A percentile compares a stretch with the other conserved stretches of the same genome.
Conservation (phyloP, 2,113 vertebrate genomes). For the Oophaga pumilio region DNA sequence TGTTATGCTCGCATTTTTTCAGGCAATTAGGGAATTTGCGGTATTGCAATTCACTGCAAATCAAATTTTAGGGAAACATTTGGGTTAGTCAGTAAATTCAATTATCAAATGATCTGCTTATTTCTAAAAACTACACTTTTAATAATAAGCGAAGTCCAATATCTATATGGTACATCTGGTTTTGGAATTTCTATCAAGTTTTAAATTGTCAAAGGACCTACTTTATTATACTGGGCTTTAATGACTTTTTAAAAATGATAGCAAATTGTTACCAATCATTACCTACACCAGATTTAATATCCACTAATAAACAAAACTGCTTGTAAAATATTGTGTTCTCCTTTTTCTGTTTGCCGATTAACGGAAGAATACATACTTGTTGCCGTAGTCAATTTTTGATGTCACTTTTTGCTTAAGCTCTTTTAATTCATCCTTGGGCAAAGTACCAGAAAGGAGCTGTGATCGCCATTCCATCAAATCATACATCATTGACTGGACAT, state of each 20-base stretch:
- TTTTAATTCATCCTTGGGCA: slow-evolving; percentile 95
- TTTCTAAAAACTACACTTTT: background rate
- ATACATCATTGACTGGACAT: slow-evolving; percentile 90
- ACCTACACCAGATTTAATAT: background rate
- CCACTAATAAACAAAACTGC: background rate
- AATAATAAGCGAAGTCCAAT: background rate
- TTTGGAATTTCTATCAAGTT: background rate
- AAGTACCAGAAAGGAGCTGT: slow-evolving; percentile 92
- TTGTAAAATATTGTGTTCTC: too few relatives aligned
- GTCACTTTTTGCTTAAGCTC: slow-evolving; percentile 98
- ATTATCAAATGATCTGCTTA: too few relatives aligned
- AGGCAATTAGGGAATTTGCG: too few relatives aligned
- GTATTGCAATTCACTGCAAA: too few relatives aligned
- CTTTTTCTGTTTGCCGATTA: too few relatives aligned
- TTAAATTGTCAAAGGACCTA: background rate
- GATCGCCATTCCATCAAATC: slow-evolving; percentile 97
- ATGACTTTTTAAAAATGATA: too few relatives aligned
- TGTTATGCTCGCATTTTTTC: too few relatives aligned
- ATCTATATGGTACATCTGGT: background rate
- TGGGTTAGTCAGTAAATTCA: too few relatives aligned
- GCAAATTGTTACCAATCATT: background rate
- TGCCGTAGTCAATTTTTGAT: slow-evolving; percentile 96
- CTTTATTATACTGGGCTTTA: background rate
- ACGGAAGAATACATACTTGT: slow-evolving; percentile 77
- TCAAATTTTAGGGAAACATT: too few relatives aligned